Evolutionary conservation across 2,888 invertebrate species (phyloP), one percentile per base, ranked within the genome.

Genomic region (Cyrtodaria siliqua): DNA sequence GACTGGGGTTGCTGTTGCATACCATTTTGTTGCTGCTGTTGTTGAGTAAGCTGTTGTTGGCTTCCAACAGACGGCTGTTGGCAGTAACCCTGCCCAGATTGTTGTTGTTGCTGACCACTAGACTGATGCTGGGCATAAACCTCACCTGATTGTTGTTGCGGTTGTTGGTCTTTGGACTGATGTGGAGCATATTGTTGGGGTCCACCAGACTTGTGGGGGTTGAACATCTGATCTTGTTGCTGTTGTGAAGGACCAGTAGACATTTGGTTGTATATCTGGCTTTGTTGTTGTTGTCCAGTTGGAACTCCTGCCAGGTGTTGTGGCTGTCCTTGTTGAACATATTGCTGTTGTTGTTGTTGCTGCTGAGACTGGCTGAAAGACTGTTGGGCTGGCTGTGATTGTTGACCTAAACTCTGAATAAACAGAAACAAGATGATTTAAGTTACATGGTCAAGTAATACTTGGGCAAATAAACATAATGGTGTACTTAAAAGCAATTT

Each of bases 1-100:
- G 40, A 38, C 40, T 38, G 40, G 40, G 40, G 40, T 38, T 38
- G 40, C 40, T 38, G 40, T 38, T 38, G 40, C 40, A 38, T 38
- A 38, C 40, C 40, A 38, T 16, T 38, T 38, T 8, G 40, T 38
- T 38, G 40, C 16, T 38, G 40, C 16, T 38, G 9, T 38, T 38
- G 40, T 38, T 38, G 40, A 38, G 40, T 38, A 38, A 16, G 40
- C 40, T 38, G 9, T 38, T 8, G 8, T 38, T 38, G 40, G 40
- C 40, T 38, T 38, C 40, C 40, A 38, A 38, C 40, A 38, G 40
- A 38, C 40, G 40, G 40, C 40, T 38, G 40, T 12, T 38, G 40
- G 16, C 40, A 12, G 40, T 38, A 38, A 38, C 40, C 40, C 40
- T 38, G 40, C 40, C 40, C 40, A 38, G 40, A 38, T 38, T 38